A percentile compares a stretch with the other conserved stretches of the same genome.
These are phyloP conservation scores for Neocloeon triangulifer DNA, from an alignment of 1,140 invertebrate species.

Conservation along the genomic window DNA sequence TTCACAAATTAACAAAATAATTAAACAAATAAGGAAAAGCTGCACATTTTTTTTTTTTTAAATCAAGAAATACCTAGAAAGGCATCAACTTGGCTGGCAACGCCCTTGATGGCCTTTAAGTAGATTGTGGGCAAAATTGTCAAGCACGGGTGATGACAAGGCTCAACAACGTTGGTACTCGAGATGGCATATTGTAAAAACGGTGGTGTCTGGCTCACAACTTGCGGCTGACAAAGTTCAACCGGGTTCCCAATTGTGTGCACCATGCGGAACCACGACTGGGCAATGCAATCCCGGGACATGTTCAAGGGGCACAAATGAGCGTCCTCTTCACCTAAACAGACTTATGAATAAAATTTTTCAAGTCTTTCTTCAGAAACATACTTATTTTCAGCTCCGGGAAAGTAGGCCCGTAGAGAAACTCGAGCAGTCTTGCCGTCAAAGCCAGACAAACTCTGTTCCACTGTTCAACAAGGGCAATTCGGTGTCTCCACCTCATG, in stretches of 20 bases:
- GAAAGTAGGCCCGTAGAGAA: slow-evolving; percentile 76
- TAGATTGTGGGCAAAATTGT: slow-evolving; percentile 70
- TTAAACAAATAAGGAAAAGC: too few species aligned
- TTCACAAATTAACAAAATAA: not conserved
- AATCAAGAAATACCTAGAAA: slow-evolving; percentile 53
- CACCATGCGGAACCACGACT: slow-evolving; percentile 85
- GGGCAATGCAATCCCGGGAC: slow-evolving; percentile 69
- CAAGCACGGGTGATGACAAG: slow-evolving; percentile 81
- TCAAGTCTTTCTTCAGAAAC: slow-evolving; percentile 11
- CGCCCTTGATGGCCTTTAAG: slow-evolving; percentile 77
- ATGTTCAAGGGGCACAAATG: slow-evolving; percentile 59
- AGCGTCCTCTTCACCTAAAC: slow-evolving; percentile 60
- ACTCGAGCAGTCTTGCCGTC: slow-evolving; percentile 56
- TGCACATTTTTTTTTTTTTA: too few species aligned
- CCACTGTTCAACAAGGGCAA: slow-evolving; percentile 86
- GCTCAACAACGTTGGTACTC: slow-evolving; percentile 45
- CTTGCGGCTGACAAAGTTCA: slow-evolving; percentile 65
- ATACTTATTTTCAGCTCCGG: slow-evolving; percentile 64
- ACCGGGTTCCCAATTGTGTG: slow-evolving; percentile 87
- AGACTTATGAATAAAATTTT: not conserved
- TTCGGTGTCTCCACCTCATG: slow-evolving; percentile 76
- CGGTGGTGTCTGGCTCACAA: slow-evolving; percentile 66
- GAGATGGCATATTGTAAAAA: slow-evolving; percentile 52
- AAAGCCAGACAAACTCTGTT: slow-evolving; percentile 77
- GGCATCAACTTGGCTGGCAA: slow-evolving; percentile 82